A percentile compares a stretch with the other conserved stretches of the same genome.
phyloP scores from a whole-genome alignment of 2,888 invertebrate genomes.

The Acleris sparsana region DNA sequence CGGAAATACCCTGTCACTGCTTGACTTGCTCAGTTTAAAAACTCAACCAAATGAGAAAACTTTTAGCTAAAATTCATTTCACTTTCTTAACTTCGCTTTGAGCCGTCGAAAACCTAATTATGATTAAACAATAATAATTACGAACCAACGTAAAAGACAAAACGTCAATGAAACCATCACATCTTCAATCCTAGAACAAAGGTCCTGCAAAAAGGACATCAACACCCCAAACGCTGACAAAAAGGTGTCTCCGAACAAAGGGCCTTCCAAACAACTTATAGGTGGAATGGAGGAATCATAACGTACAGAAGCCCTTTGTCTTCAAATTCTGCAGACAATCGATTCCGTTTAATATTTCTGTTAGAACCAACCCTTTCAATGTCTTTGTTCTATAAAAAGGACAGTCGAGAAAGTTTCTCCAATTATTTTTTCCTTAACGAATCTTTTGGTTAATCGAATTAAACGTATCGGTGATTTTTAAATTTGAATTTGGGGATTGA shows the following conservation, averaged over 20 bases:
- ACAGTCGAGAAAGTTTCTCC: constrained; percentile 61
- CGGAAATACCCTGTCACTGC: too few relatives aligned
- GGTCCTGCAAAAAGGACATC: constrained; percentile 21
- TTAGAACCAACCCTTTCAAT: constrained; percentile 61
- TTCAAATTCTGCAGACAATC: constrained; percentile 57
- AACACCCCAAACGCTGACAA: constrained; percentile 27
- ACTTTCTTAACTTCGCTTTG: too few relatives aligned
- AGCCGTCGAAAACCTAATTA: too few relatives aligned
- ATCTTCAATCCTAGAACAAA: constrained; percentile 3
- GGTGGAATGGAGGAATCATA: constrained; percentile 52
- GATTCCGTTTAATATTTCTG: constrained; percentile 73
- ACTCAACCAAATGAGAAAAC: too few relatives aligned
- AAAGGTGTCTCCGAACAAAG: constrained; percentile 44
- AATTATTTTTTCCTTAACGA: constrained; percentile 63
- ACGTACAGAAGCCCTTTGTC: constrained; percentile 56
- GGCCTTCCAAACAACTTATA: constrained; percentile 54
- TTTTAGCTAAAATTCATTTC: too few relatives aligned
- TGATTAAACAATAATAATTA: too few relatives aligned
- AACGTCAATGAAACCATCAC: background rate
- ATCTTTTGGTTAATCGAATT: constrained; percentile 28
- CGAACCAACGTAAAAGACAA: too few relatives aligned
- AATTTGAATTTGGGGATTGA: constrained; percentile 31
- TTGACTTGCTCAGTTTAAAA: too few relatives aligned
- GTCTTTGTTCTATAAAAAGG: constrained; percentile 63
- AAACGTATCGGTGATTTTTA: constrained; percentile 28